Evolutionary conservation across 1,140 invertebrate species (phyloP).

Genomic region (Vanessa atalanta): DNA sequence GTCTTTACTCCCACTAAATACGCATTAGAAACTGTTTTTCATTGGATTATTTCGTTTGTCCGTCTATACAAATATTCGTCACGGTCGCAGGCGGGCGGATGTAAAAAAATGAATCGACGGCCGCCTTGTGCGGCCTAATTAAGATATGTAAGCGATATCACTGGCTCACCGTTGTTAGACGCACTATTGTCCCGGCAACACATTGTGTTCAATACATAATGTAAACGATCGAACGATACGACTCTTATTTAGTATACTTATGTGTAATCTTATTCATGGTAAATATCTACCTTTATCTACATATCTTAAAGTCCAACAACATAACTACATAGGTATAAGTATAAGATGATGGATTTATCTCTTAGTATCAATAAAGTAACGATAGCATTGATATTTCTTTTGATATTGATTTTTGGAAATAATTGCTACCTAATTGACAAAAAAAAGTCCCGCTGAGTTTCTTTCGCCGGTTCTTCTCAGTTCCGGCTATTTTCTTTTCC

Average conservation of each 20-base stretch:
- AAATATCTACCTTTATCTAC: no score
- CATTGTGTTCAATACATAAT: conserved; percentile 46
- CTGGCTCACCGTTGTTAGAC: conserved; percentile 46
- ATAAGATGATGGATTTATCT: no score
- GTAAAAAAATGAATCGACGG: conserved; percentile 60
- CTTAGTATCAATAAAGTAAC: no score
- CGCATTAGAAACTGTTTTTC: conserved; percentile 33
- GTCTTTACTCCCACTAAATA: conserved; percentile 39
- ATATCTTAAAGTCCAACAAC: no score
- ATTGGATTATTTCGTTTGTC: conserved; percentile 31
- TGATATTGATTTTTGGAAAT: no score
- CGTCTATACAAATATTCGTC: conserved; percentile 67
- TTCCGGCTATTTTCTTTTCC: no score
- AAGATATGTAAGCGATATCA: conserved; percentile 73
- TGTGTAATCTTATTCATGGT: conserved; percentile 3
- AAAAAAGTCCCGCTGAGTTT: no score
- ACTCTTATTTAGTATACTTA: neutral
- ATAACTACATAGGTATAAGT: no score
- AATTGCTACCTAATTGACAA: no score
- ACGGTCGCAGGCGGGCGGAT: conserved; percentile 60
- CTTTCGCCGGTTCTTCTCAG: no score
- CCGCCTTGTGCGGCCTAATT: conserved; percentile 72
- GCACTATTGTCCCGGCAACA: conserved; percentile 46
- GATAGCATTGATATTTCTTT: no score
- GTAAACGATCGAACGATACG: conserved; percentile 38